Conservation (phyloP, 1,140 invertebrate genomes). For the Drosophila parvula region DNA sequence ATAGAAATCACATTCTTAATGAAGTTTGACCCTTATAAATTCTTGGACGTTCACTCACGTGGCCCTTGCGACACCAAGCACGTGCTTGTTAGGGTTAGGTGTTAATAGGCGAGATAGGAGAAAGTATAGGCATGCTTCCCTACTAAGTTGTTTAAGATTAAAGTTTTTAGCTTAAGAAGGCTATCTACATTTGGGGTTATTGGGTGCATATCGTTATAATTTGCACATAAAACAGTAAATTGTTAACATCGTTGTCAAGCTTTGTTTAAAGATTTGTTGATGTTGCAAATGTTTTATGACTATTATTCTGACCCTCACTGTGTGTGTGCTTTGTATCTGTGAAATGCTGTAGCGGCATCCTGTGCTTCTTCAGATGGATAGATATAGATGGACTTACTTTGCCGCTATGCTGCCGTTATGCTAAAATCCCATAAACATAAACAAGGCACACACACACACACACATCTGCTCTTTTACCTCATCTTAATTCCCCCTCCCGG, state of each 20-base stretch:
- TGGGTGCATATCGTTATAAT: no score
- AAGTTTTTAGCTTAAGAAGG: no score
- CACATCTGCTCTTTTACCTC: conserved; percentile 2
- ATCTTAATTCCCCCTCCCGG: neutral
- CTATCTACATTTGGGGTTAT: no score
- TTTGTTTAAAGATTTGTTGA: neutral
- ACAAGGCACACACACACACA: conserved; percentile 48
- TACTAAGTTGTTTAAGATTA: no score
- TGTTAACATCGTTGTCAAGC: neutral
- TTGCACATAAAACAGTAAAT: no score
- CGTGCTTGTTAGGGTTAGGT: no score
- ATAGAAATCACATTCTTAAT: neutral
- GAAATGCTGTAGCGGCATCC: conserved; percentile 22
- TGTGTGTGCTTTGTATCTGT: conserved; percentile 25
- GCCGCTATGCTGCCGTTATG: conserved; percentile 41
- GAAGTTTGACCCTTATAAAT: neutral
- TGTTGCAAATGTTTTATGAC: no score
- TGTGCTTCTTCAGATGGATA: conserved; percentile 8
- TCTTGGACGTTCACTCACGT: no score
- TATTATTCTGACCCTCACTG: conserved; percentile 1
- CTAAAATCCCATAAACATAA: conserved; percentile 76
- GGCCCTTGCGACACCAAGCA: no score
- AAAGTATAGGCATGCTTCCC: no score
- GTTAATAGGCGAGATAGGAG: no score
- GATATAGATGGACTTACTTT: conserved; percentile 43